phyloP scores from a whole-genome alignment of 2,888 invertebrate genomes.

The Macaria notata region DNA sequence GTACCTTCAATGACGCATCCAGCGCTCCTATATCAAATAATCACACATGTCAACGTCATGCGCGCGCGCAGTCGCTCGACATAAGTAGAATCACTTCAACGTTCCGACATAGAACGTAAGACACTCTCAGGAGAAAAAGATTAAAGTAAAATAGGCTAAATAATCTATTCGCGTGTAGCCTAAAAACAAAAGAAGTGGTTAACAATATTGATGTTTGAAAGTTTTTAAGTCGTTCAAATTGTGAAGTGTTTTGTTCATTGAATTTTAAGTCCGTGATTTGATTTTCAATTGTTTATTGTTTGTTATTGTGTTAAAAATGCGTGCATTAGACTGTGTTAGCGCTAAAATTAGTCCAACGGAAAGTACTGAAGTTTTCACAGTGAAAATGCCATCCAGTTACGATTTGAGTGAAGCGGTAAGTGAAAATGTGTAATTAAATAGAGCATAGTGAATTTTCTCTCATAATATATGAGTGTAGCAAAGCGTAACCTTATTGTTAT shows the following conservation, averaged over 20 bases:
- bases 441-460: no score
- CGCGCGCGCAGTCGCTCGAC: constrained; percentile 14
- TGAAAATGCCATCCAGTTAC: constrained; percentile 54
- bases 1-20: constrained; percentile 7
- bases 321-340: constrained; percentile 64
- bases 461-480: no score
- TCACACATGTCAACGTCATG: constrained; percentile 16
- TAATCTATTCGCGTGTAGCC: not conserved
- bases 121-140: not conserved
- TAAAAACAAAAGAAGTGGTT: not conserved
- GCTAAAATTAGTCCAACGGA: constrained; percentile 56
- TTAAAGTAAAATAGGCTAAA: not conserved
- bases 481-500: no score
- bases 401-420: constrained; percentile 58
- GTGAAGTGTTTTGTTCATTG: not conserved
- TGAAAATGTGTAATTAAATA: no score
- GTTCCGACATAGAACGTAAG: constrained; percentile 6
- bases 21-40: constrained; percentile 13
- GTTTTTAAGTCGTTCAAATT: not conserved
- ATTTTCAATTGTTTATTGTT: not conserved
- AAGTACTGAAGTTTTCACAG: constrained; percentile 67
- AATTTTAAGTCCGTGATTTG: not conserved
- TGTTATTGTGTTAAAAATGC: constrained; percentile 32
- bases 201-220: not conserved
- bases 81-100: constrained; percentile 18